Evolutionary conservation across 2,113 vertebrate species (phyloP), one percentile per base, ranked within the genome.

Genomic region (Brachyhypopomus gauderio): DNA sequence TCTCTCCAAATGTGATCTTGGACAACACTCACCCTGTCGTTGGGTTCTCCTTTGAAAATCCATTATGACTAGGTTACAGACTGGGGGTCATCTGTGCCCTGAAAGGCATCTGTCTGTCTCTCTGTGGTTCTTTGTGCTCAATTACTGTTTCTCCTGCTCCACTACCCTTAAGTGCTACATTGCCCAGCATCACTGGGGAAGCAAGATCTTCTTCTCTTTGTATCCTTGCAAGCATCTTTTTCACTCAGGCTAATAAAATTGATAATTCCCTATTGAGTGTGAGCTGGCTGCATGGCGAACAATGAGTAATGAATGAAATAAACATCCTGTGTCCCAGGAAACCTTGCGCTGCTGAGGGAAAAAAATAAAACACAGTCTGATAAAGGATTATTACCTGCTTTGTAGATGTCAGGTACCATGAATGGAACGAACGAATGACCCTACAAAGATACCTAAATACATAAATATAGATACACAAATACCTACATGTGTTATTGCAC

Each of bases 231-330:
- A 30, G 38, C 59, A 58, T 72, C 48, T 72, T 52, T 80, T 63
- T 64, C 38, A 30, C 41, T 36, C 38, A 30, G 2, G 7, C 59
- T 22, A 14, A 12, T 20, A 36, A 16, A 74, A 36, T 64, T 7
- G 5, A 74, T 56, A 20, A 25, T 63, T 38, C 41, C 12, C 59
- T 56, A 48, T 30, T 55, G 25, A 55, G 25, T 36, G 14, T 0
- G 4, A 59, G 77, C 66, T 59, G 59, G 69, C 41, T 73, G 70
- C 41, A 56, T 55, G 9, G 14, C 22, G 58, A 79, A 72, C 77
- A 59, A 62, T 45, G 16, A 38, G 69, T 73, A 72, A 63, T 64
- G 41, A 80, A 80, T 41, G 52, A 78, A 78, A 78, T 25, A 69
- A 58, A 59, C 17, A 20, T 71, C 52, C 22, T 11, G 16, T 25